Evolutionary conservation across 2,797 vertebrate species (phyloP).

Genomic region (Chelmon rostratus): DNA sequence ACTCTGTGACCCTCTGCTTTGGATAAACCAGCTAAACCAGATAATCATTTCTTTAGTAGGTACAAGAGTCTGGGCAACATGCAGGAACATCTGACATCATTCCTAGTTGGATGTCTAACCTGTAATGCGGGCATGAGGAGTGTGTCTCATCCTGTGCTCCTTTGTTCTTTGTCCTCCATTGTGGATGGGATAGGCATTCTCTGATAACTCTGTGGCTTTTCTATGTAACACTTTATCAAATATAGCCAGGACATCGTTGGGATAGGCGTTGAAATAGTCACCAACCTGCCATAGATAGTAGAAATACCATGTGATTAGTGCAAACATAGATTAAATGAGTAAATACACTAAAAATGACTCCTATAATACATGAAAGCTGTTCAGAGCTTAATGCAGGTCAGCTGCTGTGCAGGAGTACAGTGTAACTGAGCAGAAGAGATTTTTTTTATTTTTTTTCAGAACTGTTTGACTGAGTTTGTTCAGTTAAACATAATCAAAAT

Average conservation of each 20-base stretch:
- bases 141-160: constrained; percentile 79
- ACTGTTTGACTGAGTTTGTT: too few relatives aligned
- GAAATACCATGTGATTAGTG: background rate
- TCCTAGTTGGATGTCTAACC: too few relatives aligned
- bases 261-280: constrained; percentile 93
- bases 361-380: background rate
- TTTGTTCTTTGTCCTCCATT: background rate
- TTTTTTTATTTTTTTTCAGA: too few relatives aligned
- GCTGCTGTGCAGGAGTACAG: too few relatives aligned
- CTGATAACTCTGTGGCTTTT: constrained; percentile 76
- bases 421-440: too few relatives aligned
- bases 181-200: constrained; percentile 50
- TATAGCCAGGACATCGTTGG: constrained; percentile 88
- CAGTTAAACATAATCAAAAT: background rate
- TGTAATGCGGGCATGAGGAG: constrained; percentile 91
- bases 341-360: background rate
- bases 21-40: background rate
- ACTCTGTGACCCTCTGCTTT: background rate
- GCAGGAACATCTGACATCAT: too few relatives aligned
- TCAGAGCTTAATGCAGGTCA: background rate
- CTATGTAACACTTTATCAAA: constrained; percentile 90
- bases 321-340: background rate
- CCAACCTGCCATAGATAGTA: constrained; percentile 74
- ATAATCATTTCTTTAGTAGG: background rate
- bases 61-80: too few relatives aligned